These are phyloP conservation scores for Cricetomys ansorgei DNA, from an alignment of 2,113 vertebrate species.

Conservation along the genomic window DNA sequence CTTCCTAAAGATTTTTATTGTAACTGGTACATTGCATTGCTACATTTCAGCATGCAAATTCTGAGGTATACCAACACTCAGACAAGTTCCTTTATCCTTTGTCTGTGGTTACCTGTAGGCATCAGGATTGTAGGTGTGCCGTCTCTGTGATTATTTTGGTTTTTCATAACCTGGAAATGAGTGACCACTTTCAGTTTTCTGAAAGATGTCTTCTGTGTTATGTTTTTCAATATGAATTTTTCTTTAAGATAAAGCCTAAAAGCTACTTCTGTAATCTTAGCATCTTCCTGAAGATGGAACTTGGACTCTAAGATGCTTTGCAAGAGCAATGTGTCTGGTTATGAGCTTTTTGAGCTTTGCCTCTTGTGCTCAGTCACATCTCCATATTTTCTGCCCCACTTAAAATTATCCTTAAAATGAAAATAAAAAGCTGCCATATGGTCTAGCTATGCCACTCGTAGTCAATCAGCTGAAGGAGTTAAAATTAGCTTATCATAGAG, in stretches of 20 bases:
- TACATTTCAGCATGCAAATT: not conserved
- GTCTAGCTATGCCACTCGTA: not conserved
- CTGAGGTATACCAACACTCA: not conserved
- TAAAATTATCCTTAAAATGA: not conserved
- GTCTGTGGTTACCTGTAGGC: not conserved
- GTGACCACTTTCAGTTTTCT: not conserved
- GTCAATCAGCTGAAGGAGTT: not conserved
- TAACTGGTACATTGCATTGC: not conserved
- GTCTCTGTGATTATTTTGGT: not conserved
- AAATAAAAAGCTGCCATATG: not conserved
- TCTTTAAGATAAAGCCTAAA: not conserved
- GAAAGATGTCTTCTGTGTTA: not conserved
- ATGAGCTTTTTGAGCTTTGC: not conserved
- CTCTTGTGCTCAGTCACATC: not conserved
- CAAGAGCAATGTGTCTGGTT: not conserved
- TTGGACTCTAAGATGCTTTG: not conserved
- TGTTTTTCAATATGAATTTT: not conserved
- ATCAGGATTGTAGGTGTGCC: not conserved
- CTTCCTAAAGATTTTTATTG: not conserved
- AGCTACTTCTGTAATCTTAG: not conserved
- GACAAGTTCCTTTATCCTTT: not conserved
- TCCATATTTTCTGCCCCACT: not conserved
- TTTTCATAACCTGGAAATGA: not conserved
- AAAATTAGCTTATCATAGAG: not conserved
- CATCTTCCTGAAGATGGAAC: not conserved